These are phyloP conservation scores for Galerucella nymphaeae DNA, from an alignment of 2,888 invertebrate genomes.

Conservation along the genomic window DNA sequence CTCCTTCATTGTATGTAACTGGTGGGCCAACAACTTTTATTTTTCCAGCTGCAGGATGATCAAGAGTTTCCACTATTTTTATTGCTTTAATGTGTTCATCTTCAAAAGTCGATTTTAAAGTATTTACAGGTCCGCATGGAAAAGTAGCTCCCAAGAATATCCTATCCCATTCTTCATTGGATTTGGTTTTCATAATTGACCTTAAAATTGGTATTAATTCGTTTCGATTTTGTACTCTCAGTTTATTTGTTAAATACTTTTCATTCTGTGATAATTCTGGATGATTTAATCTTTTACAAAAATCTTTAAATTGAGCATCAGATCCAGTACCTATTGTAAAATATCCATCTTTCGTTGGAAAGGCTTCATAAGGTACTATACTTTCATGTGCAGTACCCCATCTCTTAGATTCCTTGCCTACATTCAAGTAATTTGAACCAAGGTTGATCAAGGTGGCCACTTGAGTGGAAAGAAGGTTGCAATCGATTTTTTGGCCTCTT, in stretches of 20 bases:
- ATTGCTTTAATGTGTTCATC: conserved; percentile 86
- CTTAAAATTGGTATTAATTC: conserved; percentile 74
- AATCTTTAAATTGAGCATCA: conserved; percentile 80
- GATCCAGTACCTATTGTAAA: conserved; percentile 91
- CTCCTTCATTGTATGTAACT: conserved; percentile 80
- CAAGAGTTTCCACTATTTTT: conserved; percentile 77
- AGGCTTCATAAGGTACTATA: conserved; percentile 94
- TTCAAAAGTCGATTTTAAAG: conserved; percentile 84
- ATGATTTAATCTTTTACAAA: conserved; percentile 75
- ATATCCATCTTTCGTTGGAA: conserved; percentile 83
- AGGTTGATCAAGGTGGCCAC: conserved; percentile 89
- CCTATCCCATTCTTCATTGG: conserved; percentile 79
- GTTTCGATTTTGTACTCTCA: conserved; percentile 81
- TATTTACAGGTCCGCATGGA: conserved; percentile 92
- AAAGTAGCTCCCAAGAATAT: conserved; percentile 80
- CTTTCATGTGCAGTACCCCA: conserved; percentile 96
- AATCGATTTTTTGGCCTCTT: conserved; percentile 91
- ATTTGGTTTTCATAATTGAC: conserved; percentile 70
- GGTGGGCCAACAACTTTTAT: conserved; percentile 89
- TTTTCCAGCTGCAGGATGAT: conserved; percentile 76
- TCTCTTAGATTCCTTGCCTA: conserved; percentile 77
- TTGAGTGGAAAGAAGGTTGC: conserved; percentile 93
- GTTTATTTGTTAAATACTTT: conserved; percentile 77
- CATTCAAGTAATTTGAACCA: conserved; percentile 90
- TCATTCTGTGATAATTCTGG: conserved; percentile 72